Evolutionary conservation across 2,888 invertebrate genomes (phyloP).

Genomic region (Dendrolimus houi): DNA sequence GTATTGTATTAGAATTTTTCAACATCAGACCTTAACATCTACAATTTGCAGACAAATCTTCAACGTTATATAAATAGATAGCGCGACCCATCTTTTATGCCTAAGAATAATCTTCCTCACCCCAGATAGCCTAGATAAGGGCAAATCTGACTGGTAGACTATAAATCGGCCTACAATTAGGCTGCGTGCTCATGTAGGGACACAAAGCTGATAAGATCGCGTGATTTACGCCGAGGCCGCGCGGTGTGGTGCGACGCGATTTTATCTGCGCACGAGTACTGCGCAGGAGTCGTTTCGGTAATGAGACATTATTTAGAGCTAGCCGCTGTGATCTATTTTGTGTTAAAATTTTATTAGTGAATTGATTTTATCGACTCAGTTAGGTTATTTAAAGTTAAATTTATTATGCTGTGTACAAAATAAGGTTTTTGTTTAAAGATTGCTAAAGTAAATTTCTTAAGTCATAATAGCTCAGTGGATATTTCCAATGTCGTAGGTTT

Average conservation of each 20-base stretch:
- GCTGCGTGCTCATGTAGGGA: conserved; percentile 9
- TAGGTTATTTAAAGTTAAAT: too few species aligned
- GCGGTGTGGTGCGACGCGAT: conserved; percentile 8
- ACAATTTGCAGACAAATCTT: too few species aligned
- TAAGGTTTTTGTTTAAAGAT: too few species aligned
- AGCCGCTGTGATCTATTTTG: background rate
- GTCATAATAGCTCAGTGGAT: too few species aligned
- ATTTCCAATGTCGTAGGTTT: too few species aligned
- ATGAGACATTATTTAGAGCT: background rate
- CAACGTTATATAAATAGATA: too few species aligned
- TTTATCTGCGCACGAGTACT: conserved; percentile 8
- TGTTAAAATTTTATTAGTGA: background rate
- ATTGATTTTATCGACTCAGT: background rate
- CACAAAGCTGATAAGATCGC: conserved; percentile 14
- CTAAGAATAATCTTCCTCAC: conserved; percentile 17
- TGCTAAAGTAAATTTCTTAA: too few species aligned
- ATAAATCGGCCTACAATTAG: conserved; percentile 12
- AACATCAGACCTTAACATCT: too few species aligned
- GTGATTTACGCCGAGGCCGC: conserved; percentile 14
- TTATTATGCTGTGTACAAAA: too few species aligned
- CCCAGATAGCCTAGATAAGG: background rate
- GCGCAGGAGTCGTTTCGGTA: background rate
- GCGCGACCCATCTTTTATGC: background rate
- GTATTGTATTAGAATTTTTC: too few species aligned
- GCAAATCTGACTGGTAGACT: background rate